These are phyloP conservation scores for Mermis nigrescens DNA, from an alignment of 2,888 invertebrate genomes.

Conservation along the genomic window DNA sequence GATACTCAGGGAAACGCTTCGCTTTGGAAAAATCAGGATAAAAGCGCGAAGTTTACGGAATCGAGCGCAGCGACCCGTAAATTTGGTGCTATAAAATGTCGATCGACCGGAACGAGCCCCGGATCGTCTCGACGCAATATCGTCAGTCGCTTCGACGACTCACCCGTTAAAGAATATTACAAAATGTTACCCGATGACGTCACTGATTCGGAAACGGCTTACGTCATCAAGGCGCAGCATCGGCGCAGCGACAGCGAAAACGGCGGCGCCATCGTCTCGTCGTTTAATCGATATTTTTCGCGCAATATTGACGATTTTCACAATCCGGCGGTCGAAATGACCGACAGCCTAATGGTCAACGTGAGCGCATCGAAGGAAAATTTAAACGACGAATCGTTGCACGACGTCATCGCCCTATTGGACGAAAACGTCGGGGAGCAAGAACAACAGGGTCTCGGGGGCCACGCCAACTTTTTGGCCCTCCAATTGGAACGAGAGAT, in stretches of 20 bases:
- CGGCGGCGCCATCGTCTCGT: background rate
- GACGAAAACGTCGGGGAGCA: background rate
- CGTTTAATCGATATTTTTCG: background rate
- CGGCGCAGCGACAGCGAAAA: background rate
- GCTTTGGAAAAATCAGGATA: background rate
- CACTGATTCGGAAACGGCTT: background rate
- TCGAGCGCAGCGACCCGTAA: background rate
- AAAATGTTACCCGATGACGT: background rate
- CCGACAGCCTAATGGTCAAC: constrained; percentile 3
- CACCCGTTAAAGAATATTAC: constrained; percentile 3
- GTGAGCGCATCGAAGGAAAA: background rate
- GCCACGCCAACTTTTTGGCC: background rate
- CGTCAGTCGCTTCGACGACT: background rate
- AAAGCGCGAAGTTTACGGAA: background rate
- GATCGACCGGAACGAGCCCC: background rate
- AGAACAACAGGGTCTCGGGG: background rate
- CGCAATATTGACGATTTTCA: background rate
- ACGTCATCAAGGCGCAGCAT: background rate
- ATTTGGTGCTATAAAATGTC: background rate
- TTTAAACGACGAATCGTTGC: background rate
- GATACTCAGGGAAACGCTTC: no score
- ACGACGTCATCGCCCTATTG: background rate
- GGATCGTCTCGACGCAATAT: background rate
- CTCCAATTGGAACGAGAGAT: background rate
- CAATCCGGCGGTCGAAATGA: background rate